These are phyloP conservation scores for Drosophila gaucha DNA, from an alignment of 2,888 invertebrate species.

Conservation along the genomic window DNA sequence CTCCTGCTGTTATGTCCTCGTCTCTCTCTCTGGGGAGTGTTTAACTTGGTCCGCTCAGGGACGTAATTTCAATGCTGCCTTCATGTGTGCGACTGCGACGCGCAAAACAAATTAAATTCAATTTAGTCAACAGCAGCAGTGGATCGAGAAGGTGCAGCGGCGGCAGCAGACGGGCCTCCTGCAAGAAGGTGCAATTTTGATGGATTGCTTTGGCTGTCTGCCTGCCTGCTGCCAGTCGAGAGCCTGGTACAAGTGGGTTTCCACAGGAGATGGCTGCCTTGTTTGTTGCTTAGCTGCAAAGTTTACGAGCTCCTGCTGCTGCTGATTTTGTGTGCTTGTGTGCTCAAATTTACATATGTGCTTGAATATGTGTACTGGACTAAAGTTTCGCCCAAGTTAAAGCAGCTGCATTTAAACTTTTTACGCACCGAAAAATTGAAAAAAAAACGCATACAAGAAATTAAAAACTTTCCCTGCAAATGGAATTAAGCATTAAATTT, in stretches of 20 bases:
- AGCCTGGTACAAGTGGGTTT: conserved; percentile 37
- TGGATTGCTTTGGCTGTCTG: conserved; percentile 80
- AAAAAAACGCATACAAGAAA: conserved; percentile 45
- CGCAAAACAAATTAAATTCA: conserved; percentile 83
- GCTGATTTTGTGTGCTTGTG: conserved; percentile 54
- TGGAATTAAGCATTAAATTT: conserved; percentile 61
- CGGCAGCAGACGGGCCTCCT: conserved; percentile 34
- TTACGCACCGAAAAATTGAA: conserved; percentile 34
- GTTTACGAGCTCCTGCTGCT: conserved; percentile 59
- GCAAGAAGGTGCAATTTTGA: conserved; percentile 84
- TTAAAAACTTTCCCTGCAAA: conserved; percentile 62
- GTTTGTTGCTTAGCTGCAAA: conserved; percentile 77
- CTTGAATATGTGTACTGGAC: conserved; percentile 41
- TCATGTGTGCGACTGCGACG: conserved; percentile 58
- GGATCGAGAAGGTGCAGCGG: conserved; percentile 8
- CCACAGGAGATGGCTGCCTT: conserved; percentile 50
- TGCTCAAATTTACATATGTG: conserved; percentile 56
- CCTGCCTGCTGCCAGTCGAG: conserved; percentile 54
- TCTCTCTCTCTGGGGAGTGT: conserved; percentile 66
- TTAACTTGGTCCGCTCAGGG: conserved; percentile 70
- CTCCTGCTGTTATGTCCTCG: conserved; percentile 25
- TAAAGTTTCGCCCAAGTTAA: conserved; percentile 66
- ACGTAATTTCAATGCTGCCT: conserved; percentile 54
- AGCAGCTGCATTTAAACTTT: conserved; percentile 76
- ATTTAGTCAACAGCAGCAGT: conserved; percentile 75